Conservation (phyloP, 1,140 invertebrate genomes). For the Pogonus chalceus region DNA sequence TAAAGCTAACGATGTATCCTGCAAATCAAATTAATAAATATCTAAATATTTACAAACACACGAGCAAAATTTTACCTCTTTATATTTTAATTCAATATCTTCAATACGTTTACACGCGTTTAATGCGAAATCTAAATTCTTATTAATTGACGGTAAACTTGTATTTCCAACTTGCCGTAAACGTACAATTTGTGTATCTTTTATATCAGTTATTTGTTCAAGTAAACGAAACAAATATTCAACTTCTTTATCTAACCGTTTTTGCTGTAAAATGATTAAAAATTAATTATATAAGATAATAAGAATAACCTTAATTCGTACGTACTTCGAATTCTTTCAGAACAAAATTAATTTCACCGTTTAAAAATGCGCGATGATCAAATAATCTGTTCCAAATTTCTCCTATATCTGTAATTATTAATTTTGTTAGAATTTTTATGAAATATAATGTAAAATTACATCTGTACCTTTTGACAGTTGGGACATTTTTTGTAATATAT, state of each 20-base stretch:
- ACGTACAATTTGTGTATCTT: constrained; percentile 56
- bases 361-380: constrained; percentile 72
- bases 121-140: constrained; percentile 55
- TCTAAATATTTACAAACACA: constrained; percentile 17
- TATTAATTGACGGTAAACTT: constrained; percentile 51
- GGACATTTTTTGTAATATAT: background rate
- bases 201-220: constrained; percentile 66
- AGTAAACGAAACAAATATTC: constrained; percentile 65
- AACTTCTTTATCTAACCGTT: constrained; percentile 65
- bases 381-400: constrained; percentile 75
- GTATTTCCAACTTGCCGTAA: constrained; percentile 46
- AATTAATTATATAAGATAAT: background rate
- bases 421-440: background rate
- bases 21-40: constrained; percentile 22
- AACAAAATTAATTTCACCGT: constrained; percentile 73
- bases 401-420: constrained; percentile 60
- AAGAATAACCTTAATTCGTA: constrained; percentile 12
- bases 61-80: constrained; percentile 36
- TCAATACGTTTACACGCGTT: constrained; percentile 48
- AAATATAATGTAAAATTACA: background rate
- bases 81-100: constrained; percentile 41
- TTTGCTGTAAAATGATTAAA: constrained; percentile 43
- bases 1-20: constrained; percentile 43
- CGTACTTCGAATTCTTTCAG: constrained; percentile 73
- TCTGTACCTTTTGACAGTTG: background rate